These are phyloP conservation scores for Pavo muticus DNA, from an alignment of 2,113 vertebrate genomes.

Conservation along the genomic window DNA sequence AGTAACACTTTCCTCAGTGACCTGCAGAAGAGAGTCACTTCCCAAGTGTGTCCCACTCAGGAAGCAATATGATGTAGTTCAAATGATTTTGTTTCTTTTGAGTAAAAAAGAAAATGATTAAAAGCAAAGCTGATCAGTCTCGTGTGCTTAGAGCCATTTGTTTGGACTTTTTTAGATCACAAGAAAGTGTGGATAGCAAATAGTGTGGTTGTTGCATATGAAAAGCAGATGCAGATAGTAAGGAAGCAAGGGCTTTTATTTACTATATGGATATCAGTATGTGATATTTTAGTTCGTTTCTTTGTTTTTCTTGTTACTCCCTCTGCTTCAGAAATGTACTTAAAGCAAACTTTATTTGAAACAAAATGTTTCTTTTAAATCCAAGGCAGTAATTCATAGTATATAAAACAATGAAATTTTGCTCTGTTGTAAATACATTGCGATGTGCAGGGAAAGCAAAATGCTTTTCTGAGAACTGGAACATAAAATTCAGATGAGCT, in stretches of 20 bases:
- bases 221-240: not conserved
- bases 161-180: not conserved
- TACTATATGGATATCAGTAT: not conserved
- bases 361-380: not conserved
- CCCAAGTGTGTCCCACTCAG: not conserved
- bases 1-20: not conserved
- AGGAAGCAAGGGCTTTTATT: conserved; percentile 44
- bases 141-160: not conserved
- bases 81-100: conserved; percentile 15
- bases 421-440: not conserved
- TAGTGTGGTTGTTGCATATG: conserved; percentile 6
- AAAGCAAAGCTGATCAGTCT: conserved; percentile 3
- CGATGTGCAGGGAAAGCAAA: not conserved
- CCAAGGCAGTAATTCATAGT: not conserved
- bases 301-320: not conserved
- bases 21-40: not conserved
- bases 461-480: conserved; percentile 4
- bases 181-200: not conserved
- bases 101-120: conserved; percentile 21
- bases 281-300: not conserved
- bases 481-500: conserved; percentile 15
- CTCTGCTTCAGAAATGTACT: conserved; percentile 32
- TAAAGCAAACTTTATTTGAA: not conserved
- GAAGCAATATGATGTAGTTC: not conserved
- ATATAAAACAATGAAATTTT: conserved; percentile 34